Evolutionary conservation across 2,113 vertebrate species (phyloP).

Genomic region (Variabilichromis moorii): DNA sequence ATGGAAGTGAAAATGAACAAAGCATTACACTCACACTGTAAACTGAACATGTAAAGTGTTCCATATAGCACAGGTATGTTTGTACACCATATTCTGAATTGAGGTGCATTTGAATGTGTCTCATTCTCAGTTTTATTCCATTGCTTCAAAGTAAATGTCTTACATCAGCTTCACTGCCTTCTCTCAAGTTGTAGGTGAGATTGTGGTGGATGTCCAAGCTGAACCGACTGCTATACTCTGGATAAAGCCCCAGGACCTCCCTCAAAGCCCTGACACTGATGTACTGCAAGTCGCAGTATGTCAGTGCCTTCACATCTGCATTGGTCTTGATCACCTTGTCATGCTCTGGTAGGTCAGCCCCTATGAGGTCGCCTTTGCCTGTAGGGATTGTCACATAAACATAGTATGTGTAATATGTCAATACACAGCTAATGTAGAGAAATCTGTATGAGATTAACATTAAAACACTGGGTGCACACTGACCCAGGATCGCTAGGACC

Average conservation of each 20-base stretch:
- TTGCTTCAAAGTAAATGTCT: conserved; percentile 11
- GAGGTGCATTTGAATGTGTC: neutral
- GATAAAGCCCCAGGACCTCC: conserved; percentile 88
- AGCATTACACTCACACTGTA: neutral
- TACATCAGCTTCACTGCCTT: conserved; percentile 80
- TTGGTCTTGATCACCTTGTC: conserved; percentile 90
- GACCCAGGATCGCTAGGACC: conserved; percentile 92
- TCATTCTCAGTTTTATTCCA: neutral
- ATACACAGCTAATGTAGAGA: neutral
- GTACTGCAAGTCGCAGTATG: conserved; percentile 93
- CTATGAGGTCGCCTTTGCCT: conserved; percentile 96
- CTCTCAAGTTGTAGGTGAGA: conserved; percentile 93
- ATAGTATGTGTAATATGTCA: neutral
- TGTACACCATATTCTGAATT: neutral
- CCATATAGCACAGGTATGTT: neutral
- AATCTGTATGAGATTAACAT: neutral
- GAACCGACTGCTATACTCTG: conserved; percentile 85
- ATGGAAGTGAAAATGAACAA: neutral
- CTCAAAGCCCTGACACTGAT: conserved; percentile 82
- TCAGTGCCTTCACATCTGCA: conserved; percentile 90
- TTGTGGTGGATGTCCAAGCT: conserved; percentile 83
- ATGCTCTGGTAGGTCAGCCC: conserved; percentile 79
- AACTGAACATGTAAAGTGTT: neutral
- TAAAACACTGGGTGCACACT: conserved; percentile 28
- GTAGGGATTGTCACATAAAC: neutral